Base-by-base conservation (phyloP, 2,888 invertebrate genomes). In the Sphaerophoria taeniata region DNA sequence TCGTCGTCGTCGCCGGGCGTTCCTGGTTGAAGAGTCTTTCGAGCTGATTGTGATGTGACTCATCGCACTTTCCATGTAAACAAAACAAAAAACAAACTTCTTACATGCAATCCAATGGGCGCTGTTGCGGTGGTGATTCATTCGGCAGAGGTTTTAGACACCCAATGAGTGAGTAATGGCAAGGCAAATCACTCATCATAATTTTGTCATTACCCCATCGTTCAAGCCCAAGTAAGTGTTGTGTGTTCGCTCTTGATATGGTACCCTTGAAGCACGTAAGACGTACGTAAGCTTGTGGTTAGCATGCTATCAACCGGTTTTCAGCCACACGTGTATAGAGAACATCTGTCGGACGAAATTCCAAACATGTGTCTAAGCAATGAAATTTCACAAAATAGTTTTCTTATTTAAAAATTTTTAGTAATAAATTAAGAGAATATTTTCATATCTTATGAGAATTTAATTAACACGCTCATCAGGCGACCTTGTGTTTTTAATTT, bases 111-210 rank as follows among this genome's bases (percentile, higher is more conserved):
- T 34, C 53, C 69, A 45, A 24, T 2, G 24, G 24, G 24, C 24
- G 24, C 24, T 24, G 24, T 24, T 24, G 43, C 12, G 43, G 11
- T 43, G 24, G 24, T 80, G 69, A 80, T 56, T 81, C 70, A 81
- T 31, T 53, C 58, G 65, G 75, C 80, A 81, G 71, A 81, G 80
- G 71, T 71, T 71, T 58, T 34, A 58, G 75, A 58, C 71, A 56
- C 39, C 49, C 75, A 74, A 34, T 81, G 80, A 81, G 65, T 81
- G 80, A 81, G 65, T 81, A 81, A 80, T 70, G 70, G 24, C 53
- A 60, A 74, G 33, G 56, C 58, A 75, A 81, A 75, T 81, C 80
- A 71, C 65, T 81, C 70, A 74, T 63, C 65, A 60, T 43, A 60
- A 24, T 24, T 24, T 12, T 60, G 53, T 49, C 72, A 69, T 69